Evolutionary conservation across 2,113 vertebrate species (phyloP).

Genomic region (Orthonyx spaldingii): DNA sequence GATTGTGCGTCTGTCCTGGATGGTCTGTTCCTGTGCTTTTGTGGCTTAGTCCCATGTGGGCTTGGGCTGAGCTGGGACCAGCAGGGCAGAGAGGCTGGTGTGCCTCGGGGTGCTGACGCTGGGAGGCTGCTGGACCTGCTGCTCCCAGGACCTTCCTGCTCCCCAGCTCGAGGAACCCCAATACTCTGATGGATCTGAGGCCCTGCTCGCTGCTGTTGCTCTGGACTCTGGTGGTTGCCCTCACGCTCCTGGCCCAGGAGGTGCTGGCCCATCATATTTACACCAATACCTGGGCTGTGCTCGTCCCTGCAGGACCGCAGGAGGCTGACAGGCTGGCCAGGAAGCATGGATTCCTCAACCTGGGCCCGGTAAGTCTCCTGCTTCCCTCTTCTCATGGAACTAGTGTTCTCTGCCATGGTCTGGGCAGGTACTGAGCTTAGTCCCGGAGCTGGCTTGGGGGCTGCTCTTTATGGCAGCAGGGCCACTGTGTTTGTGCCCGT

Average conservation of each 20-base stretch:
- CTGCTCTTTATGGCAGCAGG: not conserved
- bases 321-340: constrained; percentile 82
- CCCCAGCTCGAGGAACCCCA: not conserved
- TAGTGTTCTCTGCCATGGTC: not conserved
- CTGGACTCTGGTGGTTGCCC: constrained; percentile 78
- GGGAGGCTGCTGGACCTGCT: not conserved
- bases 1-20: not conserved
- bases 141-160: not conserved
- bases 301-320: constrained; percentile 76
- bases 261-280: constrained; percentile 76
- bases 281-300: constrained; percentile 94
- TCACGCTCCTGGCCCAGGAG: constrained; percentile 67
- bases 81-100: not conserved
- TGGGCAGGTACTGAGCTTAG: not conserved
- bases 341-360: constrained; percentile 91
- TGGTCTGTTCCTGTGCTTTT: not conserved
- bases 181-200: constrained; percentile 74
- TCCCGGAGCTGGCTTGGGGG: rapidly evolving
- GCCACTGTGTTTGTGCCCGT: rapidly evolving
- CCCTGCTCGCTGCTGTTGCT: constrained; percentile 64
- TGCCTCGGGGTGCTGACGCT: not conserved
- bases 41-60: not conserved
- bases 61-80: not conserved
- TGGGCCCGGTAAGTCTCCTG: constrained; percentile 78
- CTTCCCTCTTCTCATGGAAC: not conserved